Base-by-base conservation (phyloP, 2,113 vertebrate species). In the Pituophis catenifer region DNA sequence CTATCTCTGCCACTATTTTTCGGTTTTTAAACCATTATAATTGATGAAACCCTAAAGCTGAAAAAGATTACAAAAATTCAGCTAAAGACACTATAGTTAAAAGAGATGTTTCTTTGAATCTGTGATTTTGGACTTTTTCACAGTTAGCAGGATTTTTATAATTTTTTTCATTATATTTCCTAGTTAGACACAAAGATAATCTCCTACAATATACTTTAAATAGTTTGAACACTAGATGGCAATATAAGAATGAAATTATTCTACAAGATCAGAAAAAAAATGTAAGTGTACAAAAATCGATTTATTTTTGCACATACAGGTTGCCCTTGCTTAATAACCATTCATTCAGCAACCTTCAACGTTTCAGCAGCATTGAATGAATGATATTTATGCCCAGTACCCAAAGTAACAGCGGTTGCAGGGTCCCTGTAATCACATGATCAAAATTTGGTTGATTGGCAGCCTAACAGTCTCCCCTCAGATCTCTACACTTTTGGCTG, bases 161-260 rank as follows among this genome's bases (percentile, higher is more conserved):
- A 33, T 33, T 33, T 33, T 75, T 75, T 81, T 38, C 33, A 38
- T 38, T 19, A 38, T 17, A 38, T 81, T 81, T 81, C 70, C n/a
- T 75, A 75, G 70, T 7, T 88, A 53, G 12, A 59, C 26, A 58
- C 19, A 24, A 24, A 23, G 17, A 26, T 12, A 50, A 54, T 50
- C 11, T 44, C 15, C 24, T 92, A 38, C 44, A 29, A 91, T 87
- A 13, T 57, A 88, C 8, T 90, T 33, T 70, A 86, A 93, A 44
- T 52, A 23, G 6, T 85, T 9, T 0, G 50, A 53, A 97, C 98
- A 97, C 97, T 96, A 97, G 98, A 96, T 98, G 98, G 92, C 97
- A 96, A 95, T 97, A 11, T 91, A 96, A 94, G 96, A 96, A 97
- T 89, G 91, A 90, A 24, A 94, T 97, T 96, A 7, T 91, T 38